A percentile compares a stretch with the other conserved stretches of the same genome.
phyloP scores from a whole-genome alignment of 2,113 vertebrate species.

The Cynocephalus volans region DNA sequence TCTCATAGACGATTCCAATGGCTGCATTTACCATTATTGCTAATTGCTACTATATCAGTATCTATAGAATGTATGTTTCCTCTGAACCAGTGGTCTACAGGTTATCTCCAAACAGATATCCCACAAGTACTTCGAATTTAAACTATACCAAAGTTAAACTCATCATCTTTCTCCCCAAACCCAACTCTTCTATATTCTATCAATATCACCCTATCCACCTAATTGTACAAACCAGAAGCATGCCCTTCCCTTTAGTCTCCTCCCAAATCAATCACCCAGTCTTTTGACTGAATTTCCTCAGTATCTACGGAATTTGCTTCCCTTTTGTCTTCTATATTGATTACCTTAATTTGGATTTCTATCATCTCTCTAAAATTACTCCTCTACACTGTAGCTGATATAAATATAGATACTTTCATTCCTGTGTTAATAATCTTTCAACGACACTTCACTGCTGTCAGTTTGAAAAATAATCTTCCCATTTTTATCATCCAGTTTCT shows the following conservation, averaged over 20 bases:
- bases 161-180: background rate
- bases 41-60: background rate
- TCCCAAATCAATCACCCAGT: background rate
- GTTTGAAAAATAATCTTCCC: background rate
- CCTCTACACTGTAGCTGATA: background rate
- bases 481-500: background rate
- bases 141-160: conserved; percentile 19
- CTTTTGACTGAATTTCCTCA: background rate
- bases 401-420: background rate
- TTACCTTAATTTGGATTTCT: background rate
- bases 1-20: background rate
- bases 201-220: background rate
- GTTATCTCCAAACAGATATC: background rate
- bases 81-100: background rate
- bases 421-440: background rate
- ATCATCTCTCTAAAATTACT: background rate
- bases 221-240: background rate
- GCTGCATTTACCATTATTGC: background rate
- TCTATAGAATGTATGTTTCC: background rate
- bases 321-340: background rate
- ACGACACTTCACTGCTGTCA: background rate
- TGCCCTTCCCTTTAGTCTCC: background rate
- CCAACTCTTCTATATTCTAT: background rate
- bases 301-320: background rate
- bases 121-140: background rate